phyloP scores from a whole-genome alignment of 1,140 invertebrate species.

The Pomacea maculata region DNA sequence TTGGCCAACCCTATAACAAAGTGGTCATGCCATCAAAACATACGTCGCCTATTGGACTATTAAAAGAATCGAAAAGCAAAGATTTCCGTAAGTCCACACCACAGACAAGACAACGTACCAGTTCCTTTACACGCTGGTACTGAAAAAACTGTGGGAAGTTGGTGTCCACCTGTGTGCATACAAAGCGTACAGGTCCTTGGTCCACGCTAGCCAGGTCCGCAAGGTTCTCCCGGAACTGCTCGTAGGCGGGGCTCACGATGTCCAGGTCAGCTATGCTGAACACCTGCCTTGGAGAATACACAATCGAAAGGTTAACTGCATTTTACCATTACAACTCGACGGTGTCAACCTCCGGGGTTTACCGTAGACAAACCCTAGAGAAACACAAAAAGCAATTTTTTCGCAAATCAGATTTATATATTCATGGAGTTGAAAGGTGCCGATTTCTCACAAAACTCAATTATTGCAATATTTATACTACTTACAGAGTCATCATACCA shows the following conservation, averaged over 20 bases:
- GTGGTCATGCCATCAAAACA: not conserved
- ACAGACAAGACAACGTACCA: slow-evolving; percentile 37
- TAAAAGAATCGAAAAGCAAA: not conserved
- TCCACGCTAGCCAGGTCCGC: slow-evolving; percentile 33
- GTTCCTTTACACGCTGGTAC: slow-evolving; percentile 47
- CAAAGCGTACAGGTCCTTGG: slow-evolving; percentile 27
- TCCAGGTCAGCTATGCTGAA: slow-evolving; percentile 59
- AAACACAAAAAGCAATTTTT: too few species aligned
- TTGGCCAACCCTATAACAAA: not conserved
- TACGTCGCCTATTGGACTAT: not conserved
- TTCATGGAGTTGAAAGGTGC: too few species aligned
- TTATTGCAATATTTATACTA: too few species aligned
- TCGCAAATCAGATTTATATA: too few species aligned
- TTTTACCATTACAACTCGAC: too few species aligned
- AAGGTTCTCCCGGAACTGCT: slow-evolving; percentile 48
- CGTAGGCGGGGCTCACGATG: slow-evolving; percentile 51
- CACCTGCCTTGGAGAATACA: slow-evolving; percentile 41
- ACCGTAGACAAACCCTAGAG: too few species aligned
- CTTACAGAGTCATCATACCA: too few species aligned
- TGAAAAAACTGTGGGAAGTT: slow-evolving; percentile 47
- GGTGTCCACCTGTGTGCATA: slow-evolving; percentile 21
- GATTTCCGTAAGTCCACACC: not conserved
- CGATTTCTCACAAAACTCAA: too few species aligned
- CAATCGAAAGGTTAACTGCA: not conserved
- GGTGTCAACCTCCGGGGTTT: too few species aligned